Conservation (phyloP, 2,113 vertebrate species). For the Bos javanicus region DNA sequence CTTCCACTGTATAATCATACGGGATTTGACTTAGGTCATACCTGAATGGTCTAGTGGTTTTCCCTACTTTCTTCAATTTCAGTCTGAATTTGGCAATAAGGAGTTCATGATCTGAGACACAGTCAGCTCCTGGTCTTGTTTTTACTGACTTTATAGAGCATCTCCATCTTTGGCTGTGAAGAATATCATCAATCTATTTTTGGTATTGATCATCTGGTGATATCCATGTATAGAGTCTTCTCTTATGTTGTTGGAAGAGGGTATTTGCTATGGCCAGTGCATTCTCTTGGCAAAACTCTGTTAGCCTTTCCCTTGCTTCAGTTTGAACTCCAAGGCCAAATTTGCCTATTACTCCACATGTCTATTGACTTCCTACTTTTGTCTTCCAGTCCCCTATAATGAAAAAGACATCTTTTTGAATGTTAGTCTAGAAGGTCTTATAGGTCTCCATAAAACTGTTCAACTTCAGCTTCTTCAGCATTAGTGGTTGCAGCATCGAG, state of each 20-base stretch:
- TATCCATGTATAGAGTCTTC: neutral
- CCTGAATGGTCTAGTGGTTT: neutral
- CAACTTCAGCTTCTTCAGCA: neutral
- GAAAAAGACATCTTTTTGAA: neutral
- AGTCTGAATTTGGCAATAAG: neutral
- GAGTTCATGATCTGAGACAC: neutral
- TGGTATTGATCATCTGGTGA: neutral
- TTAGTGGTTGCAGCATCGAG: rapidly evolving
- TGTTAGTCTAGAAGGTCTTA: neutral
- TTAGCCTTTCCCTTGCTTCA: neutral
- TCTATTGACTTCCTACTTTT: neutral
- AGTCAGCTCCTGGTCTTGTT: neutral
- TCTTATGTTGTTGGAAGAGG: neutral
- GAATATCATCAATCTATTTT: neutral
- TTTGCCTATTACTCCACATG: rapidly evolving
- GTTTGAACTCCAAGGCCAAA: neutral
- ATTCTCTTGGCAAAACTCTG: neutral
- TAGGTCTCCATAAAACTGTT: neutral
- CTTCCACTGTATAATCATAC: neutral
- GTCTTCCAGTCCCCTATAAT: neutral
- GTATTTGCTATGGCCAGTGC: neutral
- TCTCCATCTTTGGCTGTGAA: neutral
- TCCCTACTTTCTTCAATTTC: neutral
- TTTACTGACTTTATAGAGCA: neutral
- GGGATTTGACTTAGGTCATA: neutral